Evolutionary conservation across 2,113 vertebrate genomes (phyloP).

Genomic region (Prinia subflava): DNA sequence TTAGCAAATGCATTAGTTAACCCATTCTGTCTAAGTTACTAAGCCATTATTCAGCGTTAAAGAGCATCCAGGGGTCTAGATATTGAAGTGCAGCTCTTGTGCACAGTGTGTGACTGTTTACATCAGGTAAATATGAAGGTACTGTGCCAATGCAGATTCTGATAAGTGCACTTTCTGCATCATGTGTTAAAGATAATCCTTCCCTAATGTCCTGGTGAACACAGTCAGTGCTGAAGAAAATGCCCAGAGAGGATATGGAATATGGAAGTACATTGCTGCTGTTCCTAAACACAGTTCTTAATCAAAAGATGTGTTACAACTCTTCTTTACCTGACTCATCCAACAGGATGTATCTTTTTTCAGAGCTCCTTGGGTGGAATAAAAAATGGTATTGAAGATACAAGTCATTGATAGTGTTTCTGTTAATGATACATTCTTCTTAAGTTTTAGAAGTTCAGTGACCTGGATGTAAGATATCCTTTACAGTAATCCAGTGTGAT

Average conservation of each 20-base stretch:
- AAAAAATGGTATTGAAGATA: neutral
- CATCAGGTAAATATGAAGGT: neutral
- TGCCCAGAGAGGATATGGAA: neutral
- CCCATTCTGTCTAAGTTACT: neutral
- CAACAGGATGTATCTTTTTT: conserved; percentile 86
- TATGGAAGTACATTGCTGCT: conserved; percentile 54
- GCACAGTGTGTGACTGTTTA: neutral
- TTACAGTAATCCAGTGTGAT: neutral
- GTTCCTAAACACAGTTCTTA: conserved; percentile 79
- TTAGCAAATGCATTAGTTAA: neutral
- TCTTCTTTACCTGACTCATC: conserved; percentile 73
- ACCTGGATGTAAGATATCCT: neutral
- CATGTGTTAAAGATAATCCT: neutral
- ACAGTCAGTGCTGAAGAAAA: neutral
- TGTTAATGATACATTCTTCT: neutral
- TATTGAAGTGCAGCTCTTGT: neutral
- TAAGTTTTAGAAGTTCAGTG: neutral
- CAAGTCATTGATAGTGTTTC: neutral
- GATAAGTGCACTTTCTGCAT: neutral
- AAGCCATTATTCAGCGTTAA: neutral
- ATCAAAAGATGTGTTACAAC: conserved; percentile 70
- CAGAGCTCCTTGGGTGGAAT: conserved; percentile 12
- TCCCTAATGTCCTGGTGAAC: neutral
- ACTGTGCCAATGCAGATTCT: neutral
- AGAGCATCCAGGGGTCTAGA: neutral